Base-by-base conservation (phyloP, 2,113 vertebrate species). In the Cyprinodon variegatus region DNA sequence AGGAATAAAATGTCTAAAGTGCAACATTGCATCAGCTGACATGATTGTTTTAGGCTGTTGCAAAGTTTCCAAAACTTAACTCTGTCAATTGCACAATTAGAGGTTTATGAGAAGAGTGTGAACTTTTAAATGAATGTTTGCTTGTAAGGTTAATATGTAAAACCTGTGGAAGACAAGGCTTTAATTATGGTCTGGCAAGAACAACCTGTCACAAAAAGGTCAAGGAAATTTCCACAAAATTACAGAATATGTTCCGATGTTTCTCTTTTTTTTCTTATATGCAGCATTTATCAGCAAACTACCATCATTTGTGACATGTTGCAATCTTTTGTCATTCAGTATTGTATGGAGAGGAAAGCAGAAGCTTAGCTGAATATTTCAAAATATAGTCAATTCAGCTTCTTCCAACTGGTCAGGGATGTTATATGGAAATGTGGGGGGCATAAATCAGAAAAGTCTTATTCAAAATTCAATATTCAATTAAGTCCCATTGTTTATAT, bases 251-350 rank as follows among this genome's bases (percentile, higher is more conserved):
- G 9, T 45, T 7, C 4, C 29, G 29, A 29, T 29, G 36, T 64
- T 40, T 40, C 36, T 13, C 10, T 11, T 11, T 13, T 29, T 29
- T 29, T 29, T 29, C 29, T 45, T 41, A 9, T 41, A 41, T 41
- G 4, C 4, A 2, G 67, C 7, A 20, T 72, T 68, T 65, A 29
- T 72, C 38, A 62, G 53, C 72, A 29, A 61, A 45, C 75, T 76
- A 53, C 45, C 12, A 1, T 66, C 38, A 9, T 39, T 67, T 65
- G 36, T 1, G 6, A 59, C 20, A 70, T 12, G 60, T 17, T 12
- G 17, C 66, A 29, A 41, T 38, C 50, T 22, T 46, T 69, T 40
- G 17, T n/a, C 38, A 57, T n/a, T 39, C 10, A 17, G 36, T 36
- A 20, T 59, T 60, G 5, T 41, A 41, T 41, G 41, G 5, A 41